phyloP scores from a whole-genome alignment of 1,140 invertebrate genomes.

The Ectropis grisescens region DNA sequence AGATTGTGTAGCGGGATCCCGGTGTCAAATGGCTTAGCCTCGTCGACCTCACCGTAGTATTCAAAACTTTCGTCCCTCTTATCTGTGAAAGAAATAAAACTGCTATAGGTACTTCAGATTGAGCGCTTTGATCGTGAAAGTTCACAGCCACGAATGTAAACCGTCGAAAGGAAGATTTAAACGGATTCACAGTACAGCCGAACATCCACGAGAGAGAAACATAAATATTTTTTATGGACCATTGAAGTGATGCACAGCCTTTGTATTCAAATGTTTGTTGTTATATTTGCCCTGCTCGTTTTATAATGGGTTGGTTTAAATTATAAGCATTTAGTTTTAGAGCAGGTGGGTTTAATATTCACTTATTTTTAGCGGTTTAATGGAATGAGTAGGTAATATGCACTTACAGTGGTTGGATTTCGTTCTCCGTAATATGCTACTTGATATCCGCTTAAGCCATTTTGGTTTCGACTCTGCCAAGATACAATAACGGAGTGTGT shows the following conservation, averaged over 20 bases:
- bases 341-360: slow-evolving; percentile 11
- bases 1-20: slow-evolving; percentile 86
- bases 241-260: slow-evolving; percentile 62
- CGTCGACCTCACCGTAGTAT: slow-evolving; percentile 77
- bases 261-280: slow-evolving; percentile 64
- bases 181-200: slow-evolving; percentile 41
- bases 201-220: slow-evolving; percentile 47
- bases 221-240: slow-evolving; percentile 66
- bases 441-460: slow-evolving; percentile 86
- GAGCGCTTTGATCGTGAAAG: slow-evolving; percentile 1
- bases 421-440: slow-evolving; percentile 87
- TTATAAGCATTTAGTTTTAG: slow-evolving; percentile 15
- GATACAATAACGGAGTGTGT: slow-evolving; percentile 89
- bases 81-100: slow-evolving; percentile 68
- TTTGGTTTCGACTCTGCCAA: slow-evolving; percentile 91
- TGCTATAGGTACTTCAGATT: not conserved
- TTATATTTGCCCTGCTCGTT: slow-evolving; percentile 36
- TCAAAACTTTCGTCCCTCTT: slow-evolving; percentile 78
- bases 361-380: too few species aligned
- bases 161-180: slow-evolving; percentile 50
- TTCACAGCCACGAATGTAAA: slow-evolving; percentile 17
- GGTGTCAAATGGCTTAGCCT: slow-evolving; percentile 81
- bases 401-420: slow-evolving; percentile 50
- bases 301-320: slow-evolving; percentile 23
- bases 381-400: too few species aligned